Conservation (phyloP, 2,797 vertebrate species). For the Lepus townsendii region DNA sequence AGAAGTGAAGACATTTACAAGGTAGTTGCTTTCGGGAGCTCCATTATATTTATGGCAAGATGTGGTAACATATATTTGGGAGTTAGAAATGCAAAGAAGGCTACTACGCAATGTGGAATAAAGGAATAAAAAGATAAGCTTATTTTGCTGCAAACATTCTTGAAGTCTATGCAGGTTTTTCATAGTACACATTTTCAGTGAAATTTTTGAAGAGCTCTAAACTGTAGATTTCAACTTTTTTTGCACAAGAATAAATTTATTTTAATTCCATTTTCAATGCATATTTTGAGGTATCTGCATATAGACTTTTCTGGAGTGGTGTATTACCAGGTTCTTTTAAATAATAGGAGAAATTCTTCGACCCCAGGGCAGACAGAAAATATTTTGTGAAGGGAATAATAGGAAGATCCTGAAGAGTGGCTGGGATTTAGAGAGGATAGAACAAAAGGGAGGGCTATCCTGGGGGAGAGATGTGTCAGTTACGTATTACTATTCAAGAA, state of each 20-base stretch:
- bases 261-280: too few relatives aligned
- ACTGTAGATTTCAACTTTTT: too few relatives aligned
- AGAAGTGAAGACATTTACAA: not conserved
- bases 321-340: not conserved
- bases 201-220: too few relatives aligned
- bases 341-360: not conserved
- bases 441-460: not conserved
- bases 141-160: too few relatives aligned
- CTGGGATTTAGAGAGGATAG: not conserved
- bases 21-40: not conserved
- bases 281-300: too few relatives aligned
- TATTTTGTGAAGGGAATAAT: not conserved
- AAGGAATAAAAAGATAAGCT: too few relatives aligned
- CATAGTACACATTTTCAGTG: too few relatives aligned
- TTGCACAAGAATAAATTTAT: too few relatives aligned
- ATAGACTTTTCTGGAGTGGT: not conserved
- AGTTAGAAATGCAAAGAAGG: not conserved
- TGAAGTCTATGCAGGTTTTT: too few relatives aligned
- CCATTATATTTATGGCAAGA: not conserved
- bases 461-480: not conserved
- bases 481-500: not conserved
- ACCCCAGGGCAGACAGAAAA: not conserved
- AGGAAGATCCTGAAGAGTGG: not conserved
- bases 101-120: too few relatives aligned
- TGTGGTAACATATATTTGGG: not conserved